phyloP scores from a whole-genome alignment of 2,113 vertebrate species.

The Prunella himalayana region DNA sequence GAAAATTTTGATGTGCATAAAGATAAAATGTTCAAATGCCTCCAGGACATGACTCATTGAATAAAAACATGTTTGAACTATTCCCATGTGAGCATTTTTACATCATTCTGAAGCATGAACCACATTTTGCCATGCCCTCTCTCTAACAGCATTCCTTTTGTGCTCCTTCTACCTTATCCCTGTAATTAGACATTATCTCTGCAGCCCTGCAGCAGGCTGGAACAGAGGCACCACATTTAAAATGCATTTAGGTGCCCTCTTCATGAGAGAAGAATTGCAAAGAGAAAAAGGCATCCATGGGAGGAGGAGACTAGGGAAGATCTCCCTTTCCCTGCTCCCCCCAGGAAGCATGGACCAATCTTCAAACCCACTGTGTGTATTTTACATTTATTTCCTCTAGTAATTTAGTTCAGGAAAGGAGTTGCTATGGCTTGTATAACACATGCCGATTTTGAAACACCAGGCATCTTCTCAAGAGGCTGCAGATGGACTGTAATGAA shows the following conservation, averaged over 20 bases:
- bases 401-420: not conserved
- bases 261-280: not conserved
- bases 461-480: not conserved
- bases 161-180: not conserved
- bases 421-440: not conserved
- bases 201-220: not conserved
- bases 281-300: not conserved
- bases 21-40: not conserved
- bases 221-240: not conserved
- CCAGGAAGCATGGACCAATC: not conserved
- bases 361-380: not conserved
- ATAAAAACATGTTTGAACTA: not conserved
- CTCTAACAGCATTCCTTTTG: not conserved
- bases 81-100: not conserved
- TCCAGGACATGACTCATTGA: not conserved
- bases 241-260: not conserved
- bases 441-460: not conserved
- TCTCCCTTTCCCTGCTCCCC: not conserved
- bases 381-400: not conserved
- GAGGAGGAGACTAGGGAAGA: not conserved
- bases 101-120: not conserved
- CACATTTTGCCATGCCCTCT: not conserved
- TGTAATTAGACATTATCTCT: not conserved
- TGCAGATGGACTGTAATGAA: not conserved
- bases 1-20: not conserved